Percentiles rank a stretch among this genome's conserved stretches.
phyloP scores from a whole-genome alignment of 2,888 invertebrate genomes.

The Autographa gamma region DNA sequence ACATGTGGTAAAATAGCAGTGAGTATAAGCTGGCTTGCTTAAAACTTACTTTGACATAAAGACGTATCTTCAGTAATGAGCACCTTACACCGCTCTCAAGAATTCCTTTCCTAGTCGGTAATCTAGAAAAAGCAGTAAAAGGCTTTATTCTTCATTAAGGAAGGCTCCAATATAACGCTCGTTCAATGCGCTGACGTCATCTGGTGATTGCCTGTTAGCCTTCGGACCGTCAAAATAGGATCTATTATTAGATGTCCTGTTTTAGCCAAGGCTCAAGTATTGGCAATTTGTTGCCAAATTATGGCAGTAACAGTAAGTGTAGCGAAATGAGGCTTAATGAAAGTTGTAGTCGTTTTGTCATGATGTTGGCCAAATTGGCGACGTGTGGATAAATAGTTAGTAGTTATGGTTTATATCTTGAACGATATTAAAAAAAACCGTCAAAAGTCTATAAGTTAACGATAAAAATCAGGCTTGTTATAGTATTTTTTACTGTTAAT shows the following conservation, averaged over 20 bases:
- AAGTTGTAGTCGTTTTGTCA: background rate
- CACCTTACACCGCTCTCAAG: background rate
- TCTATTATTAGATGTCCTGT: slow-evolving; percentile 20
- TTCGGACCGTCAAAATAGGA: slow-evolving; percentile 28
- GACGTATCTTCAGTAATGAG: background rate
- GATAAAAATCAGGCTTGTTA: too few species aligned
- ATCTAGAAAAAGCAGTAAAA: background rate
- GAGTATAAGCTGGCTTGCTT: background rate
- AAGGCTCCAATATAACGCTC: slow-evolving; percentile 33
- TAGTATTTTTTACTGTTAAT: too few species aligned
- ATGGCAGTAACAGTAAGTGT: background rate
- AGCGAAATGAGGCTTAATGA: background rate
- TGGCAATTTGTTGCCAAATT: slow-evolving; percentile 10
- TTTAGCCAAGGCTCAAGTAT: background rate
- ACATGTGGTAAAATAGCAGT: too few species aligned
- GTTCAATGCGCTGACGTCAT: slow-evolving; percentile 37
- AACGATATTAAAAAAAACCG: too few species aligned
- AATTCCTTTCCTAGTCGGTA: background rate
- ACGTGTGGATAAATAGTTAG: too few species aligned
- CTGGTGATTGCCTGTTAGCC: slow-evolving; percentile 38
- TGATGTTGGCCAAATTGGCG: too few species aligned
- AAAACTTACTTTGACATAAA: background rate
- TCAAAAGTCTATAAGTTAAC: too few species aligned
- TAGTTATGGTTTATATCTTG: too few species aligned
- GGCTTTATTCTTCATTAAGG: slow-evolving; percentile 19